Base-by-base conservation (phyloP, 2,113 vertebrate genomes). In the Marmota monax region DNA sequence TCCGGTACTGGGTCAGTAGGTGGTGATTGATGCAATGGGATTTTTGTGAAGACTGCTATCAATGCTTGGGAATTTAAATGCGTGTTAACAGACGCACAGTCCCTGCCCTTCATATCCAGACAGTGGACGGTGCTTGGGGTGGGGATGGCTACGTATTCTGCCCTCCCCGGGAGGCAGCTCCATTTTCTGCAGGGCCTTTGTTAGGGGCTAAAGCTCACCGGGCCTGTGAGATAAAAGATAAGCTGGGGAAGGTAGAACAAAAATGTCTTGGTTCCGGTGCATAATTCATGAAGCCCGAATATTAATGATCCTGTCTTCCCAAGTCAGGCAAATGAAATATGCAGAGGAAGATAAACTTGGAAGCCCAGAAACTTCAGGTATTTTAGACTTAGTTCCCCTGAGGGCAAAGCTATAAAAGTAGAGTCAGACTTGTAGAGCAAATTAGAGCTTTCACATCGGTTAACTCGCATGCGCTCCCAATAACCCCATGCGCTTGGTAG, bases 301-400 rank as follows among this genome's bases (percentile, higher is more conserved):
- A 97, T 97, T 97, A 95, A 98, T 97, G 83, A 98, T 94, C 92
- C 91, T 91, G 94, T 96, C 96, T 97, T 97, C 98, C 90, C 97
- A 98, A 98, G 97, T 93, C 96, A 97, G 96, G 79, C 92, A 94
- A 91, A 98, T 98, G 96, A 98, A 98, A 98, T 98, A 98, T 98
- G 98, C 97, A 99, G 96, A 97, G 63, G 95, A 97, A 97, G 96
- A 98, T 97, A 98, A 98, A 98, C 98, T 97, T 96, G 96, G 96
- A 97, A 96, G 97, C 80, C 82, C 82, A 94, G 96, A 94, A 97
- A 98, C 91, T 94, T 97, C 80, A 95, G 96, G 94, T 95, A 97
- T 98, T 97, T 96, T 95, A 94, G 94, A 97, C 91, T 91, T 95
- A 53, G 58, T 97, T 97, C 58, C 94, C 96, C 96, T 97, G 93